Base-by-base conservation (phyloP, 2,113 vertebrate species). In the Tiliqua scincoides region DNA sequence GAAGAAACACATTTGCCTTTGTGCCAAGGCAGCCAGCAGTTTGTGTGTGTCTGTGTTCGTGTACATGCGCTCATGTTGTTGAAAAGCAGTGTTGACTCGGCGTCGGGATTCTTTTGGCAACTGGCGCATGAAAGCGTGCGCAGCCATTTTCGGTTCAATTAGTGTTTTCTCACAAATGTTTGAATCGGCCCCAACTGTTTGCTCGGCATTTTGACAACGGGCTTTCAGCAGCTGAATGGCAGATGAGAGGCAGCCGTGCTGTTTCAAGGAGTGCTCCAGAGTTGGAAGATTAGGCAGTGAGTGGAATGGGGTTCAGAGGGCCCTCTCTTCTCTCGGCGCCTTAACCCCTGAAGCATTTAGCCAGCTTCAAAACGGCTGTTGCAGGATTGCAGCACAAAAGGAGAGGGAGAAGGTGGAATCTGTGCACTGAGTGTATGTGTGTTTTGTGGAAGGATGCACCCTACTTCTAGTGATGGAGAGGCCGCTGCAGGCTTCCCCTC, bases 381-480 rank as follows among this genome's bases (percentile, higher is more conserved):
- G 71, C 77, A 59, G 6, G 76, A 77, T 48, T 78, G 75, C 73
- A 79, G 87, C 83, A 57, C 2, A 81, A 84, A 75, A 21, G 27
- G 52, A 86, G 80, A 0, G 61, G 82, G 82, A 70, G 88, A 71
- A 1, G 25, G 61, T 5, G 8, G 18, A 7, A 57, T 68, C 65
- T 32, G 30, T 68, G 65, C 14, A 0, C 30, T 11, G 65, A 10
- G 43, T 48, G 43, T 30, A 0, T 2, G 3, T 3, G 32, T 65
- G 62, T 73, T 59, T 82, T 71, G 48, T 84, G 63, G 82, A 40
- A 81, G 83, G 87, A 85, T n/a, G 72, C 65, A 32, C 77, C 93
- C 92, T 90, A 91, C 85, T 84, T 88, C 75, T 75, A 70, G 1
- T 87, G 57, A 40, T 85, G 84, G 85, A 83, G 70, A 75, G 83